These are phyloP conservation scores for Mormyrus proboscirostris DNA, from an alignment of 2,797 vertebrate genomes.

Conservation along the genomic window DNA sequence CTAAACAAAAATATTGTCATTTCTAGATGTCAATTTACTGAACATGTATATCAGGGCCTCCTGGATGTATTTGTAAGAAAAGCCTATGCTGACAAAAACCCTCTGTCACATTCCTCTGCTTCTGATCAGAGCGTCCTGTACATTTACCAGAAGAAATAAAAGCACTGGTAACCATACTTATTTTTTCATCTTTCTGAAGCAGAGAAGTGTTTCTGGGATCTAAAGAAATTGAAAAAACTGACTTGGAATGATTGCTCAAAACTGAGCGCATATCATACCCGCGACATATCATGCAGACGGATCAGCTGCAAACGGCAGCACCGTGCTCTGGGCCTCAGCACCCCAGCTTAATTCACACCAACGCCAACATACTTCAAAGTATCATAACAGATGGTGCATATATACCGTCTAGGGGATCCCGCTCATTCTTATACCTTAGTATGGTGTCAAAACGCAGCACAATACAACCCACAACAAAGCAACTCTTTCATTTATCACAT, in stretches of 20 bases:
- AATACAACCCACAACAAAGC: not conserved
- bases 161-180: not conserved
- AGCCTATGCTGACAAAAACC: not conserved
- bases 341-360: not conserved
- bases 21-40: not conserved
- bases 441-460: not conserved
- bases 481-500: not conserved
- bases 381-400: slow-evolving; percentile 11
- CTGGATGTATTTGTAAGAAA: not conserved
- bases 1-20: not conserved
- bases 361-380: not conserved
- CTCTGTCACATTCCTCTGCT: not conserved
- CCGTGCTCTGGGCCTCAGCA: not conserved
- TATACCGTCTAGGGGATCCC: not conserved
- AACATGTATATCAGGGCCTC: not conserved
- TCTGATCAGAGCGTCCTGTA: not conserved
- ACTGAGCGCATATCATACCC: not conserved
- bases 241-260: not conserved
- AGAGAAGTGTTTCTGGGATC: not conserved
- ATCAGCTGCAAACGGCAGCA: not conserved
- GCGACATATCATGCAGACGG: not conserved
- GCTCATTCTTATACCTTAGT: not conserved
- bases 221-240: not conserved
- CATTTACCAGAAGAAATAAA: not conserved
- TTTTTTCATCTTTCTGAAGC: not conserved